Evolutionary conservation across 1,140 invertebrate genomes (phyloP).

Genomic region (Aphis gossypii): DNA sequence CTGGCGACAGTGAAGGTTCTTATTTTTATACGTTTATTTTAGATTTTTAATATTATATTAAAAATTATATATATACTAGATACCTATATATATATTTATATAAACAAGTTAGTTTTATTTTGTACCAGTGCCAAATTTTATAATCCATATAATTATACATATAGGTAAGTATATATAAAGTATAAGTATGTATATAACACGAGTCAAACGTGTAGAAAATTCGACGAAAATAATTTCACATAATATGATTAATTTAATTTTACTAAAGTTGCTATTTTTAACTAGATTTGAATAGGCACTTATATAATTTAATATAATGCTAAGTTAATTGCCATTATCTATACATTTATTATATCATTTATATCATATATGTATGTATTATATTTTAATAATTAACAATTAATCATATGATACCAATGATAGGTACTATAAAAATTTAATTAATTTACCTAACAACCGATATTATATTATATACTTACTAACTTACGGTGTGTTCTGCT

Average conservation of each 20-base stretch:
- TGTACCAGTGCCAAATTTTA: background rate
- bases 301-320: background rate
- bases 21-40: background rate
- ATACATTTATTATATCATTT: too few species aligned
- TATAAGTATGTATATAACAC: background rate
- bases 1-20: background rate
- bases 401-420: background rate
- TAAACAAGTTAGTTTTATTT: background rate
- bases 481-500: background rate
- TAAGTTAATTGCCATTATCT: background rate
- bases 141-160: background rate
- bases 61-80: background rate
- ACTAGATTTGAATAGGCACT: background rate
- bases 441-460: background rate
- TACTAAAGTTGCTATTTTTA: background rate
- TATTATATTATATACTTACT: background rate
- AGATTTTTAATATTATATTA: background rate
- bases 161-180: too few species aligned
- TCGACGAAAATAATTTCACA: conserved; percentile 28
- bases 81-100: background rate
- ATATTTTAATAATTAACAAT: background rate
- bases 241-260: conserved; percentile 15
- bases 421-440: background rate
- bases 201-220: background rate
- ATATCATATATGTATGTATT: background rate